Base-by-base conservation (phyloP, 1,140 invertebrate species). In the Platyura marginata region DNA sequence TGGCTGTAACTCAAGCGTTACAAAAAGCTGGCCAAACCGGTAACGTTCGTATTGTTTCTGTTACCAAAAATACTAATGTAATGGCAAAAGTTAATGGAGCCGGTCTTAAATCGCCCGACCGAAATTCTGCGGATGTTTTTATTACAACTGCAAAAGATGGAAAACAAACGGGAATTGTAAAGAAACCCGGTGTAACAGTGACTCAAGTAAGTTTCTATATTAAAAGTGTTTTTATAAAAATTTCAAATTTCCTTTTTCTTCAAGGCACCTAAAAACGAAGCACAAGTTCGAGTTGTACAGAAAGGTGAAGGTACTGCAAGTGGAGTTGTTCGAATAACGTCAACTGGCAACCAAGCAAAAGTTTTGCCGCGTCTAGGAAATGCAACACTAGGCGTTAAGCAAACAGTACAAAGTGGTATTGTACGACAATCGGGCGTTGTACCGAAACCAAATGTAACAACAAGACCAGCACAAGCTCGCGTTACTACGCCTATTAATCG, bases 101-200 rank as follows among this genome's bases (percentile, higher is more conserved):
- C 16, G 11, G 16, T n/a, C 4, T 3, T 11, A 38, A 18, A 13
- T 19, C 37, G 8, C 21, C 38, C 3, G 19, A 22, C 23, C 10
- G 23, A 4, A 37, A 37, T 46, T 40, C 39, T 15, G 57, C 58
- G 11, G 58, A 61, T 18, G 51, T 61, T 19, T 55, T 60, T 42
- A 60, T 59, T 25, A 61, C 56, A 5, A 51, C 60, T 32, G 56
- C 56, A 5, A 52, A 60, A 40, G 58, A 61, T 29, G 50, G 45
- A 40, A 55, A 52, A 5, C 53, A 52, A 34, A 48, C 58, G 2
- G 58, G 58, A 8, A 53, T 61, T 48, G 51, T 60, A 16, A 53
- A 55, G 19, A 61, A 61, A 20, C 53, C 57, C 8, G 55, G 45
- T 47, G 46, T 47, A 16, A 42, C 37, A n/a, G 21, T 23, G 2